Base-by-base conservation (phyloP, 2,113 vertebrate species). In the Ailuropoda melanoleuca region DNA sequence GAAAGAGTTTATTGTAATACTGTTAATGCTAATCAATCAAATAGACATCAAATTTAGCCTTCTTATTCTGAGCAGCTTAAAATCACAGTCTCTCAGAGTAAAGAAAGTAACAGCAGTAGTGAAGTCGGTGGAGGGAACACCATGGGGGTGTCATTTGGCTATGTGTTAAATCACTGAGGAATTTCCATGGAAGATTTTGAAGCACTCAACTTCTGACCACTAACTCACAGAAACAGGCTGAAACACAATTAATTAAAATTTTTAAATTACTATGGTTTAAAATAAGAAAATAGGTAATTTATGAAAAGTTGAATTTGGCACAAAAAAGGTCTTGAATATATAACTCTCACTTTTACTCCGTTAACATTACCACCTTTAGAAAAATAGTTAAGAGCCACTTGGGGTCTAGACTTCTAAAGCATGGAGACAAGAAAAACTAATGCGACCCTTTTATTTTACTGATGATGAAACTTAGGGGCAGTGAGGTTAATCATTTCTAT, bases 401-500 rank as follows among this genome's bases (percentile, higher is more conserved):
- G 53, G n/a, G 12, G 14, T 92, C 31, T 94, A 55, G 66, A 86
- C 4, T 72, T 86, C 53, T 23, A 81, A 95, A 53, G 64, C 6
- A 66, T 14, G 4, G 9, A 56, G 46, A 95, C 4, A 11, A 77
- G 12, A 75, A 90, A 95, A 19, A 92, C 34, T 84, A 88, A 84
- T 53, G n/a, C 4, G 6, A 72, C 11, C 24, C 17, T 93, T 78
- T 74, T 88, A n/a, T 95, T 88, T 94, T 85, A 87, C 75, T 96
- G 53, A 85, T 39, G 34, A 89, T 91, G 56, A 94, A 91, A 92
- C 13, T 53, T 37, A 81, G 8, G 78, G 19, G 15, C 64, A 97
- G 55, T 66, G 29, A 91, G 60, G 53, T 86, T 91, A 86, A 96
- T 97, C 48, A 90, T 95, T 77, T 93, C 53, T 81, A 91, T 46